Base-by-base conservation (phyloP, 2,888 invertebrate species). In the Ceriagrion tenellum region DNA sequence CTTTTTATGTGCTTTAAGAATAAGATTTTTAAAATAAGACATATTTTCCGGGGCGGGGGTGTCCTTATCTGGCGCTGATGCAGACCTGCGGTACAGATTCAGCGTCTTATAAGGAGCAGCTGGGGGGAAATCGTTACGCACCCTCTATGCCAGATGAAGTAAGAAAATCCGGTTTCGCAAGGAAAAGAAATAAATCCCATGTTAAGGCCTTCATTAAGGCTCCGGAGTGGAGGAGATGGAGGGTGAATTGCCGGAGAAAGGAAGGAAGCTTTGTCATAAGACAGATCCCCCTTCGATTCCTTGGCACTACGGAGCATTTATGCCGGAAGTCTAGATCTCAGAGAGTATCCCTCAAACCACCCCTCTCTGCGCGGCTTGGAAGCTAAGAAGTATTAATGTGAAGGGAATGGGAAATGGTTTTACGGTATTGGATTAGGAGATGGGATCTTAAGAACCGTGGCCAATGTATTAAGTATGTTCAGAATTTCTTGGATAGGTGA, bases 201-300 rank as follows among this genome's bases (percentile, higher is more conserved):
- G 69, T 40, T 91, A 59, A 91, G 63, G 59, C 93, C 93, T 93
- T 93, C 93, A 93, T 93, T 93, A 93, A 93, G 69, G 12, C 63
- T 40, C 20, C 35, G 59, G 55, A 55, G 30, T 20, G 59, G 47
- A 47, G 8, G 30, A 90, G 56, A 56, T 55, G n/a, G n/a, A 55
- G 30, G 91, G 23, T 23, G n/a, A 91, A 47, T 69, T n/a, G 69
- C 26, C 18, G 88, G n/a, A 47, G 90, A 35, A 91, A 63, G 59
- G 91, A 55, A 55, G 26, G 55, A 20, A 59, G 63, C 8, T 69
- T 63, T 40, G 63, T 40, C 63, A 40, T 40, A 23, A 40, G 40
- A 63, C 91, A 23, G 40, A 13, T 26, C 26, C 91, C 30, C 59
- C 63, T 10, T 63, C 91, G 23, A 8, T 63, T 23, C 63, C 20